Evolutionary conservation across 1,140 invertebrate genomes (phyloP).

Genomic region (Pollicipes pollicipes): DNA sequence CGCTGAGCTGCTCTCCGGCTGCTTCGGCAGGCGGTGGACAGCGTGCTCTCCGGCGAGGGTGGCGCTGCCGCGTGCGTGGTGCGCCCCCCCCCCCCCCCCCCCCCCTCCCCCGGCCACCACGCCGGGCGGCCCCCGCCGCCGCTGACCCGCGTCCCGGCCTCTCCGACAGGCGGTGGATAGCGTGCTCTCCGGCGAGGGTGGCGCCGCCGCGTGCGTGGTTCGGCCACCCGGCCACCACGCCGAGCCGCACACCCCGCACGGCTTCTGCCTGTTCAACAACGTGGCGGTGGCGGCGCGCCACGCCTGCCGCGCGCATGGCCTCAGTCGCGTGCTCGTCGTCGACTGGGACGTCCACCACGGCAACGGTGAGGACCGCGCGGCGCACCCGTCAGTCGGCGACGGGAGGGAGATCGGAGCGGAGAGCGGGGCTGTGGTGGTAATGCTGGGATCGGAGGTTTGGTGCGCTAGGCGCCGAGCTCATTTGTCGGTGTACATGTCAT

Average conservation of each 20-base stretch:
- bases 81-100: no score
- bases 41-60: background rate
- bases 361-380: conserved; percentile 33
- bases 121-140: no score
- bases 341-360: conserved; percentile 95
- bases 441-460: no score
- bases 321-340: conserved; percentile 55
- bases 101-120: no score
- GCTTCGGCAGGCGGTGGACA: conserved; percentile 1
- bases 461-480: no score
- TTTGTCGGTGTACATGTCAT: no score
- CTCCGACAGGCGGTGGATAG: background rate
- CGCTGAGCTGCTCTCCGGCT: no score
- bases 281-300: conserved; percentile 61
- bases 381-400: no score
- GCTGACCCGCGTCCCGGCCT: no score
- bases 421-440: no score
- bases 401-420: no score
- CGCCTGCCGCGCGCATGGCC: conserved; percentile 39
- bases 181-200: conserved; percentile 2
- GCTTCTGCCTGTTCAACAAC: conserved; percentile 82
- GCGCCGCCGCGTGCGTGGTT: conserved; percentile 57
- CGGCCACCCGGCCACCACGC: conserved; percentile 63
- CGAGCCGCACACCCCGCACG: conserved; percentile 39
- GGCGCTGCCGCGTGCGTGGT: background rate